Conservation (phyloP, 2,888 invertebrate genomes). For the Neoaliturus tenellus region DNA sequence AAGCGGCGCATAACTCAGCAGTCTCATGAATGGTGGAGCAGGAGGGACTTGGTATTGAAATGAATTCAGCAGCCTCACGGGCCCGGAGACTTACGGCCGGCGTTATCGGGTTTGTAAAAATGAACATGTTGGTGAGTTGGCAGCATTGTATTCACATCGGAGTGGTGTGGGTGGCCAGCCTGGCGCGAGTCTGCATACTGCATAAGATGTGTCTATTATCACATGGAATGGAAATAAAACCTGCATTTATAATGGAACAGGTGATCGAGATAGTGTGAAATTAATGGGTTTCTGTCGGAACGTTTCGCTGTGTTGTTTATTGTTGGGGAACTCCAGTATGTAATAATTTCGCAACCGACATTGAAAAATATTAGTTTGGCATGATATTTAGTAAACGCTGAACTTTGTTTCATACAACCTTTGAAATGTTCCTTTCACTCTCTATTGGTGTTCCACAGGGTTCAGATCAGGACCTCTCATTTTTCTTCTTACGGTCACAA, state of each 20-base stretch:
- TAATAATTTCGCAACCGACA: background rate
- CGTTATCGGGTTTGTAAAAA: conserved; percentile 1
- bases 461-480: background rate
- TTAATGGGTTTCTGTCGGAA: conserved; percentile 12
- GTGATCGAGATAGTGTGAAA: conserved; percentile 34
- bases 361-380: too few species aligned
- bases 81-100: background rate
- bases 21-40: conserved; percentile 17
- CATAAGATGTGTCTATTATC: conserved; percentile 46
- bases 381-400: background rate
- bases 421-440: background rate
- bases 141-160: conserved; percentile 51
- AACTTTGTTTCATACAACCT: background rate
- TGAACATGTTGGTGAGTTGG: conserved; percentile 50
- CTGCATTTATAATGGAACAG: conserved; percentile 9
- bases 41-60: conserved; percentile 22
- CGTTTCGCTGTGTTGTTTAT: background rate
- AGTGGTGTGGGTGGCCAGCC: conserved; percentile 39
- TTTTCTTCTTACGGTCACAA: background rate
- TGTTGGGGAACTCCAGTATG: background rate
- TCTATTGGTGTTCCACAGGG: background rate
- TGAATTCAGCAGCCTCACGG: conserved; percentile 25
- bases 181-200: background rate
- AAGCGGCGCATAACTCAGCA: background rate
- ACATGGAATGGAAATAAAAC: conserved; percentile 27